Conservation (phyloP, 2,888 invertebrate genomes). For the Campoplex capitator region DNA sequence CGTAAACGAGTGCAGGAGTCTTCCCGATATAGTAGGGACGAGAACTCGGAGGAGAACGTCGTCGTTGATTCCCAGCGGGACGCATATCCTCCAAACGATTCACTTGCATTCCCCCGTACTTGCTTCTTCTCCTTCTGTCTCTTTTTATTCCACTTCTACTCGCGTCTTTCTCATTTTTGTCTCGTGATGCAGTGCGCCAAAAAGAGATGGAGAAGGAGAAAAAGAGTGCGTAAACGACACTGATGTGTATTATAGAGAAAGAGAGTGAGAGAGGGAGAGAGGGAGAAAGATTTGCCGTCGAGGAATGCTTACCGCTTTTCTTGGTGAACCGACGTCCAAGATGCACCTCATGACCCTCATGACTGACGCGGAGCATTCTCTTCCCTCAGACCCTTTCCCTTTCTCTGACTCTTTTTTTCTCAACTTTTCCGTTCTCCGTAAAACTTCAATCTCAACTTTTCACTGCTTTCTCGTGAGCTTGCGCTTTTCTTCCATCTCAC, state of each 20-base stretch:
- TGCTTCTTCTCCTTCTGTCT: constrained; percentile 23
- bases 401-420: constrained; percentile 67
- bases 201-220: constrained; percentile 43
- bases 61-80: constrained; percentile 62
- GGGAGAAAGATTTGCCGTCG: background rate
- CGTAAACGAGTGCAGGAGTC: constrained; percentile 13
- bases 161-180: constrained; percentile 60
- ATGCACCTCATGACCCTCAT: constrained; percentile 56
- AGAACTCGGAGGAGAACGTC: constrained; percentile 59
- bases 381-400: constrained; percentile 48
- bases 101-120: constrained; percentile 39
- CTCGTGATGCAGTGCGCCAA: constrained; percentile 46
- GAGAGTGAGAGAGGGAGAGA: background rate
- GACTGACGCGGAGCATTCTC: constrained; percentile 56
- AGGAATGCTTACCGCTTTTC: constrained; percentile 41
- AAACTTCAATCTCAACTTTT: constrained; percentile 81
- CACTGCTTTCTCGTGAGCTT: constrained; percentile 62
- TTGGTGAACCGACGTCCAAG: constrained; percentile 53
- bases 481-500: constrained; percentile 1
- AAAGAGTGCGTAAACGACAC: constrained; percentile 44
- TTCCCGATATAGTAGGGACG: constrained; percentile 45
- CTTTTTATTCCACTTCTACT: constrained; percentile 13
- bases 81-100: constrained; percentile 54
- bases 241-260: background rate
- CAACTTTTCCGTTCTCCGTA: constrained; percentile 78